A percentile compares a stretch with the other conserved stretches of the same genome.
phyloP scores from a whole-genome alignment of 2,113 vertebrate genomes.

The Neofelis nebulosa region DNA sequence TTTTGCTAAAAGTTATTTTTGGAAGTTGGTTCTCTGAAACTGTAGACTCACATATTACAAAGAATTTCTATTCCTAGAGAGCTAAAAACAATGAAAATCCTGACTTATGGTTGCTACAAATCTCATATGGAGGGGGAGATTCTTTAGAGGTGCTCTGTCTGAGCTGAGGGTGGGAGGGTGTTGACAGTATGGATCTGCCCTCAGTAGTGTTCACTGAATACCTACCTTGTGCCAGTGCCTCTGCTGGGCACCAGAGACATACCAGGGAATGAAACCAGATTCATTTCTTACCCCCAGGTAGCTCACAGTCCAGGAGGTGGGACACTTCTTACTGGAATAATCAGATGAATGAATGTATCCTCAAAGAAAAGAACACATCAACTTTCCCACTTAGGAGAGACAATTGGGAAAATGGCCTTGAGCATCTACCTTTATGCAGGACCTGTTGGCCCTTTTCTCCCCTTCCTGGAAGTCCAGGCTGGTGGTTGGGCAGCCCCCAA shows the following conservation, averaged over 20 bases:
- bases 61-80: not conserved
- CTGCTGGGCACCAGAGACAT: not conserved
- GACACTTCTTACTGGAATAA: not conserved
- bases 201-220: not conserved
- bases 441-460: not conserved
- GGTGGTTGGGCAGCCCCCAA: not conserved
- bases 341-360: not conserved
- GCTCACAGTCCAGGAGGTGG: no score
- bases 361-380: not conserved
- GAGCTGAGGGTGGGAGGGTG: not conserved
- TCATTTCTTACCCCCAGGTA: not conserved
- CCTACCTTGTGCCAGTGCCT: not conserved
- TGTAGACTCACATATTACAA: not conserved
- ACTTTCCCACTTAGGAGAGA: not conserved
- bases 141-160: not conserved
- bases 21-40: not conserved
- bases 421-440: not conserved
- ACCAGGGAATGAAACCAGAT: no score
- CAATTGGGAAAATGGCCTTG: not conserved
- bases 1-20: not conserved
- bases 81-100: not conserved
- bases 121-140: not conserved
- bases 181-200: not conserved
- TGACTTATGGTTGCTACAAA: not conserved
- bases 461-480: not conserved